A percentile compares a stretch with the other conserved stretches of the same genome.
Conservation (phyloP, 2,113 vertebrate species). For the Sylvia atricapilla region DNA sequence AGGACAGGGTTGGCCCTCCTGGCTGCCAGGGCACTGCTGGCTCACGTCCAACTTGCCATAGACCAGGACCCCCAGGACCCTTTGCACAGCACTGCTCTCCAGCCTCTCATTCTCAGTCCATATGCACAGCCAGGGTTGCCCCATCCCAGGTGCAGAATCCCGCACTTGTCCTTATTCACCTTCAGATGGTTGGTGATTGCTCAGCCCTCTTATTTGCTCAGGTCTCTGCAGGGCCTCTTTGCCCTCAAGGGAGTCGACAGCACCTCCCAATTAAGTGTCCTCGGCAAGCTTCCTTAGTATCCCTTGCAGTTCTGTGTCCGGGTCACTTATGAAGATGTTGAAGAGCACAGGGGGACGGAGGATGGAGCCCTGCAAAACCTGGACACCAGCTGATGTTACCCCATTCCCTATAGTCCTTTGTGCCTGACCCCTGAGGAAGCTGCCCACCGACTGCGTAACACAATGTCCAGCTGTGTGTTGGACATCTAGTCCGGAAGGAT, state of each 20-base stretch:
- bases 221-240: not conserved
- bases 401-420: not conserved
- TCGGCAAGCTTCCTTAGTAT: fast-evolving
- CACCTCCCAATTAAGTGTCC: fast-evolving
- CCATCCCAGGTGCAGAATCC: not conserved
- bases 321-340: fast-evolving
- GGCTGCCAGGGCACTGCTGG: not conserved
- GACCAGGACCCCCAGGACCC: not conserved
- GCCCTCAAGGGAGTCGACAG: not conserved
- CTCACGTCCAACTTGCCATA: fast-evolving
- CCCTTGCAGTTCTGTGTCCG: not conserved
- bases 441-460: fast-evolving
- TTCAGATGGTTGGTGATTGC: not conserved
- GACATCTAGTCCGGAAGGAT: not conserved
- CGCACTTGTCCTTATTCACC: fast-evolving
- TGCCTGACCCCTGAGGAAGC: not conserved
- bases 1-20: fast-evolving
- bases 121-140: not conserved
- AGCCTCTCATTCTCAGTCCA: not conserved
- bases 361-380: not conserved
- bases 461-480: not conserved
- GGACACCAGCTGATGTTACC: not conserved
- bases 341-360: not conserved
- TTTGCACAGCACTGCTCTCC: not conserved
- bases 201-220: not conserved